Percentiles rank a stretch among this genome's conserved stretches.
Conservation (phyloP, 2,797 vertebrate genomes). For the Pipistrellus kuhlii region DNA sequence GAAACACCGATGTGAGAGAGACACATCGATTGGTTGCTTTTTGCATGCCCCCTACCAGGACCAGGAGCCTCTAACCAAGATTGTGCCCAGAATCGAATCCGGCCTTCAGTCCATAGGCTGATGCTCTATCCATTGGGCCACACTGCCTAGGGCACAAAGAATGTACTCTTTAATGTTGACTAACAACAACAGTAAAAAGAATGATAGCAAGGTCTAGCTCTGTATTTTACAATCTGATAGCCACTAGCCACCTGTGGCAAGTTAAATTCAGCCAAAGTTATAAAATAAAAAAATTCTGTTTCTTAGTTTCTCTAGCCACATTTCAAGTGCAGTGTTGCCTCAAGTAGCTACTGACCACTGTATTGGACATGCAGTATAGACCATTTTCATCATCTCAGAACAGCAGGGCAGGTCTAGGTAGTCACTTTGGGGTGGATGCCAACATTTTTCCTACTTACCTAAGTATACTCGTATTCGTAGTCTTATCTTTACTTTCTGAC, state of each 20-base stretch:
- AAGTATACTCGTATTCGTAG: not conserved
- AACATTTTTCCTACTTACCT: not conserved
- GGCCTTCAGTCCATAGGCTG: too few species aligned
- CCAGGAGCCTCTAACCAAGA: too few species aligned
- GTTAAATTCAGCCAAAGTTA: not conserved
- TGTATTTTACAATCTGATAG: not conserved
- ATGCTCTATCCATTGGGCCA: too few species aligned
- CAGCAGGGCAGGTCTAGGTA: not conserved
- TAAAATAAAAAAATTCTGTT: not conserved
- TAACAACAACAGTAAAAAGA: not conserved
- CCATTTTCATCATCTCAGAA: not conserved
- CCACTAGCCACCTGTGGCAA: not conserved
- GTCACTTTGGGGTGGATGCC: not conserved
- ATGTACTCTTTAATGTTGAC: not conserved
- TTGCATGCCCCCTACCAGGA: too few species aligned
- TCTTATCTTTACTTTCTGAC: conserved; percentile 35
- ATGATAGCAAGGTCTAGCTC: not conserved
- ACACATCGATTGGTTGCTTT: too few species aligned
- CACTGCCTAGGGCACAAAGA: not conserved
- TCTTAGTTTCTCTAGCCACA: not conserved
- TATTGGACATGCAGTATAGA: not conserved
- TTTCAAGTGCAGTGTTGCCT: not conserved
- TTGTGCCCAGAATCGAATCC: too few species aligned
- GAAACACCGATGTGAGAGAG: too few species aligned
- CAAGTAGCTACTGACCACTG: not conserved